Evolutionary conservation across 1,140 invertebrate species (phyloP), one percentile per base, ranked within the genome.

Genomic region (Halyomorpha halys): DNA sequence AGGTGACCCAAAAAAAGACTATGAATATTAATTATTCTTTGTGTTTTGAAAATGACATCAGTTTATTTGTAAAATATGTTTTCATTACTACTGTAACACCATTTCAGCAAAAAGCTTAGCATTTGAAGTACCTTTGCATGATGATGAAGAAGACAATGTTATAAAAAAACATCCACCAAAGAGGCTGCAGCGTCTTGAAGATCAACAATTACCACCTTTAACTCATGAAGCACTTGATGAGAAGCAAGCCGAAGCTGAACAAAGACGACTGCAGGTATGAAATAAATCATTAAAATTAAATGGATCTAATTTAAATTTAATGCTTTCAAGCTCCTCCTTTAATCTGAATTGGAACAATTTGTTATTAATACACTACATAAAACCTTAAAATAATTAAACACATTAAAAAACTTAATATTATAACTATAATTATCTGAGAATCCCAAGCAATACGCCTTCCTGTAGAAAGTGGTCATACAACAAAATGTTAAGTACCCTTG

Each of bases 161-260:
- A 79, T 81, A 4, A 75, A 79, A 65, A 78, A 79, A 56, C 79
- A 83, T 61, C 78, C 79, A 0, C 81, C 76, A 0, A 80, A 81
- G 65, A 77, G 84, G 53, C 73, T 86, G 16, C 82, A 85, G 68
- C 75, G 82, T 65, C 70, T 85, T 3, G 74, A 81, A 68, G 79
- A 81, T 54, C 77, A 81, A 59, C 76, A 79, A 27, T 72, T 75
- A 0, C 72, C 76, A 0, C 74, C 77, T 16, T 53, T 81, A 51
- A 82, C 82, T 0, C 73, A 85, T 19, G 77, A 82, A 19, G 76
- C 81, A 39, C 76, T 87, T 19, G 79, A 84, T 67, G 84, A 83
- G 70, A 86, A 85, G 70, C 73, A 85, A 61, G 83, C 81, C n/a
- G 82, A 81, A 64, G 85, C 85, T 14, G 84, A 86, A 70, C 77